phyloP scores from a whole-genome alignment of 1,140 invertebrate species.

The Ostrea denselamellosa region DNA sequence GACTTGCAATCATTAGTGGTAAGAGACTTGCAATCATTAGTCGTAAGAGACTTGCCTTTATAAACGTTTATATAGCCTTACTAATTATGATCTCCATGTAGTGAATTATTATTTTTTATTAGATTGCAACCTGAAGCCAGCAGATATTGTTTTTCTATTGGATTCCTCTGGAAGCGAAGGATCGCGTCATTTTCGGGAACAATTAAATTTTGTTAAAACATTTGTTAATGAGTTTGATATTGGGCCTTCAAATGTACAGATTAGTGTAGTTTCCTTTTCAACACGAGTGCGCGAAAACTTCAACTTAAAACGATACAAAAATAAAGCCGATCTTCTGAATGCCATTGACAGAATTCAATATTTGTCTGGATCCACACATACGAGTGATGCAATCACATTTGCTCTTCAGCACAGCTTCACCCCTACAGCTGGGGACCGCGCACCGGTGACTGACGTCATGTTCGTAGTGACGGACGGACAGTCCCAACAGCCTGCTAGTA shows the following conservation, averaged over 20 bases:
- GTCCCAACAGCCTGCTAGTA: background rate
- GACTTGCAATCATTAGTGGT: no score
- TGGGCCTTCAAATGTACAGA: slow-evolving; percentile 9
- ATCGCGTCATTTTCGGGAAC: slow-evolving; percentile 44
- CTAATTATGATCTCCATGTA: no score
- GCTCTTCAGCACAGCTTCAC: slow-evolving; percentile 39
- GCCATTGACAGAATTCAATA: slow-evolving; percentile 39
- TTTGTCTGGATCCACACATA: slow-evolving; percentile 33
- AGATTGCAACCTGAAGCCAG: slow-evolving; percentile 52
- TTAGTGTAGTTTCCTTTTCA: slow-evolving; percentile 44
- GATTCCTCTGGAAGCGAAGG: slow-evolving; percentile 58
- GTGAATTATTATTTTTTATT: background rate
- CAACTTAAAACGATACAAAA: background rate
- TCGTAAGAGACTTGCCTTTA: no score
- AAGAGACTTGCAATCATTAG: no score
- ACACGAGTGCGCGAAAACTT: slow-evolving; percentile 1
- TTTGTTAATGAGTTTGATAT: slow-evolving; percentile 51
- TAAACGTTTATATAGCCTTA: no score
- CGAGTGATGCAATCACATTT: background rate
- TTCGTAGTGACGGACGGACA: slow-evolving; percentile 57
- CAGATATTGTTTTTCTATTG: slow-evolving; percentile 59
- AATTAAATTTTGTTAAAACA: slow-evolving; percentile 51
- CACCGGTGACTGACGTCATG: slow-evolving; percentile 28
- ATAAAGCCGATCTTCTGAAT: slow-evolving; percentile 33
- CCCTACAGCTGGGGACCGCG: background rate